These are phyloP conservation scores for Folsomia manolachei DNA, from an alignment of 2,888 invertebrate species.

Conservation along the genomic window DNA sequence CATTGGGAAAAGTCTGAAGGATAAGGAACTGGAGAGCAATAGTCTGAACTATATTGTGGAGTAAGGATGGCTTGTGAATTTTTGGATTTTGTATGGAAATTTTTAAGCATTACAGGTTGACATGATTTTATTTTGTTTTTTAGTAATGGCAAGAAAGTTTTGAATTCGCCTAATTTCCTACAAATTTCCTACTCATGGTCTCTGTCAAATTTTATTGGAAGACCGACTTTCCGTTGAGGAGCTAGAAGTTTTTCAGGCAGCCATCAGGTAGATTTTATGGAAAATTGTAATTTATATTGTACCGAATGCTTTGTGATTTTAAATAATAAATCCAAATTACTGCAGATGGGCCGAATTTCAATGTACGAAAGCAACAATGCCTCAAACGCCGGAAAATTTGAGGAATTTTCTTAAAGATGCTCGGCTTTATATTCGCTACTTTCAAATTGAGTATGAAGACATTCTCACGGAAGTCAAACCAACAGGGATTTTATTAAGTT, in stretches of 20 bases:
- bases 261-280: constrained; percentile 1
- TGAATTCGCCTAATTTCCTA: constrained; percentile 1
- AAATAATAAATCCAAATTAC: background rate
- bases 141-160: constrained; percentile 7
- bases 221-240: constrained; percentile 8
- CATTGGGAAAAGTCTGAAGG: background rate
- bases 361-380: constrained; percentile 8
- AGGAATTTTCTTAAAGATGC: constrained; percentile 22
- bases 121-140: no score
- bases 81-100: background rate
- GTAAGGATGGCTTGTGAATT: no score
- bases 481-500: constrained; percentile 13
- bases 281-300: background rate
- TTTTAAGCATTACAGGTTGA: no score
- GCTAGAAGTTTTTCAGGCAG: background rate
- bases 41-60: background rate
- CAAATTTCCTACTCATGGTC: background rate
- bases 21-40: constrained; percentile 1
- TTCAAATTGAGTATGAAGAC: constrained; percentile 19
- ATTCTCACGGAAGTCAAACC: constrained; percentile 21
- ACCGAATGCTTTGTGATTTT: no score
- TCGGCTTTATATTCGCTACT: constrained; percentile 19
- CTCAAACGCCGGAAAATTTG: constrained; percentile 15
- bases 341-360: constrained; percentile 22
- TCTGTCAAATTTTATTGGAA: constrained; percentile 11